phyloP scores from a whole-genome alignment of 1,140 invertebrate genomes.

The Epicauta chinensis region DNA sequence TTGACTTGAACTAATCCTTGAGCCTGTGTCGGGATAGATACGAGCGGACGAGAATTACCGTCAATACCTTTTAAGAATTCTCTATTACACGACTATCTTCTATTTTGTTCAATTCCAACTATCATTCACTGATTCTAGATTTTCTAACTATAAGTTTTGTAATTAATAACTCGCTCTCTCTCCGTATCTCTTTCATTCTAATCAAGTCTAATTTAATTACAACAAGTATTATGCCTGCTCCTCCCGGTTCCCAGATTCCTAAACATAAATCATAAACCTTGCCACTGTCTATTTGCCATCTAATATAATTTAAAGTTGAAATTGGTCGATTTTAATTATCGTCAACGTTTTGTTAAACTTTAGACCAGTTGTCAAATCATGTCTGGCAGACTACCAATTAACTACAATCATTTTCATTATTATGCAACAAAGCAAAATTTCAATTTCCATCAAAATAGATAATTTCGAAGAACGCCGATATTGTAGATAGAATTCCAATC shows the following conservation, averaged over 20 bases:
- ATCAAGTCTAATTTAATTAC: slow-evolving; percentile 16
- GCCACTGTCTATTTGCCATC: no score
- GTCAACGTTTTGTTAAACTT: no score
- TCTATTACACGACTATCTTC: slow-evolving; percentile 6
- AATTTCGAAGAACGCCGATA: no score
- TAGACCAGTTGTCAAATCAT: background rate
- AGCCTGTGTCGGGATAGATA: slow-evolving; percentile 20
- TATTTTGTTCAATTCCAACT: slow-evolving; percentile 13
- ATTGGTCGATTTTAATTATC: no score
- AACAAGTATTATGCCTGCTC: slow-evolving; percentile 10
- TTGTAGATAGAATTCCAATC: no score
- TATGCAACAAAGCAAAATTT: no score
- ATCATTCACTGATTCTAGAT: slow-evolving; percentile 6
- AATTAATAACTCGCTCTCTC: slow-evolving; percentile 17
- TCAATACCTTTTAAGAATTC: slow-evolving; percentile 20
- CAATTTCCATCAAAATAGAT: no score
- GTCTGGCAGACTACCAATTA: background rate
- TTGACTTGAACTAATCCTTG: slow-evolving; percentile 24
- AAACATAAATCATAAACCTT: slow-evolving; percentile 12
- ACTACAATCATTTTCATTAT: no score
- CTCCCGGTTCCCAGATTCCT: slow-evolving; percentile 5
- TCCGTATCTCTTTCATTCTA: no score
- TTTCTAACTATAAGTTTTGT: slow-evolving; percentile 14
- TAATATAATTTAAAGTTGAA: no score
- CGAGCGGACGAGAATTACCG: slow-evolving; percentile 23